phyloP scores from a whole-genome alignment of 1,140 invertebrate species.

The Phocides pigmalion region DNA sequence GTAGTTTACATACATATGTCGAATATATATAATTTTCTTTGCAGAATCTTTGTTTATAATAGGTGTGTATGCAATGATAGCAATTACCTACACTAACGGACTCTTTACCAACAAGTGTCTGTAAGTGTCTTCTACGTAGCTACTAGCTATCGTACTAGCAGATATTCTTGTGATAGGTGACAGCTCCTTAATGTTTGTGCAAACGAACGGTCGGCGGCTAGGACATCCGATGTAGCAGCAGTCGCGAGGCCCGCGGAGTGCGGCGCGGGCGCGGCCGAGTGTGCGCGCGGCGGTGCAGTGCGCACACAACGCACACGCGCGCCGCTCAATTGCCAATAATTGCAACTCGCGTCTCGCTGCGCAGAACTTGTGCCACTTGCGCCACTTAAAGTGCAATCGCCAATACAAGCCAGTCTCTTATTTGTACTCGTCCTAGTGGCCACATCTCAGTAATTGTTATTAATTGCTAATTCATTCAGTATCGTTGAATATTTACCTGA shows the following conservation, averaged over 20 bases:
- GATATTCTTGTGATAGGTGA: too few relatives aligned
- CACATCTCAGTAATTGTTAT: neutral
- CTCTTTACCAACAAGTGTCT: too few relatives aligned
- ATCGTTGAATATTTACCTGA: neutral
- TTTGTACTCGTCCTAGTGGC: neutral
- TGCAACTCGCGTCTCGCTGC: slow-evolving; percentile 9
- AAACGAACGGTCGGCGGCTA: neutral
- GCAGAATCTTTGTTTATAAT: too few relatives aligned
- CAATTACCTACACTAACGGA: too few relatives aligned
- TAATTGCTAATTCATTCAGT: neutral
- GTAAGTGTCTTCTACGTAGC: too few relatives aligned
- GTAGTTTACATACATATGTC: too few relatives aligned
- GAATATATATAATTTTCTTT: too few relatives aligned
- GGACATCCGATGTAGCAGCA: slow-evolving; percentile 4
- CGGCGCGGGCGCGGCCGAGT: neutral
- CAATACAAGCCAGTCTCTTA: slow-evolving; percentile 1
- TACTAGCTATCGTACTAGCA: too few relatives aligned
- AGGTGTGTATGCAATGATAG: too few relatives aligned
- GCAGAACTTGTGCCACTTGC: slow-evolving; percentile 22
- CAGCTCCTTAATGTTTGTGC: neutral
- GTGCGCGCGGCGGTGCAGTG: neutral
- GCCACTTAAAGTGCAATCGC: slow-evolving; percentile 15
- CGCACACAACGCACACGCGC: neutral
- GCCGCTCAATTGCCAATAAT: slow-evolving; percentile 18
- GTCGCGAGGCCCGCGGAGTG: neutral